Evolutionary conservation across 2,113 vertebrate species (phyloP).

Genomic region (Phalacrocorax aristotelis): DNA sequence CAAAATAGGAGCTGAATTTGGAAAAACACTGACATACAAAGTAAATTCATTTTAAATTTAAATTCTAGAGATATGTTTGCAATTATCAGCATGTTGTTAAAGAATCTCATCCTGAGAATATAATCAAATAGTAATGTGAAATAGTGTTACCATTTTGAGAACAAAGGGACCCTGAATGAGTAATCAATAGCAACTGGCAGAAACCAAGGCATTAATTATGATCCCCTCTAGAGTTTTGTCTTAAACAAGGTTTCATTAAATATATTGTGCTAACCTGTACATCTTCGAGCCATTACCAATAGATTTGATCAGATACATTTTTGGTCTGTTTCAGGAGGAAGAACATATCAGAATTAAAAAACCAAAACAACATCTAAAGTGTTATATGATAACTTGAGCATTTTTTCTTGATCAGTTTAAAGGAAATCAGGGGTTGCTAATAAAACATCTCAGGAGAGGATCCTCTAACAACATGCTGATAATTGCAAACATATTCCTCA

Average conservation of each 20-base stretch:
- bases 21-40: constrained; percentile 70
- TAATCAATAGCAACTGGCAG: constrained; percentile 84
- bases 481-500: constrained; percentile 70
- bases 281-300: constrained; percentile 71
- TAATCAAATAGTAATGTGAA: constrained; percentile 80
- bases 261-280: constrained; percentile 81
- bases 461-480: constrained; percentile 74
- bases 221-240: constrained; percentile 79
- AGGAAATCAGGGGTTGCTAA: constrained; percentile 72
- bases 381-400: constrained; percentile 25
- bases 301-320: constrained; percentile 68
- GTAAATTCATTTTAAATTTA: constrained; percentile 76
- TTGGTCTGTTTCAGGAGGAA: constrained; percentile 11
- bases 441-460: constrained; percentile 75
- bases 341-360: constrained; percentile 32
- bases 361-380: constrained; percentile 43
- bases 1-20: constrained; percentile 57
- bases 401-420: constrained; percentile 63
- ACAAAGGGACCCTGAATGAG: constrained; percentile 82
- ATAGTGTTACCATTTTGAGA: constrained; percentile 79
- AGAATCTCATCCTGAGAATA: constrained; percentile 79
- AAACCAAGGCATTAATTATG: constrained; percentile 84
- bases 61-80: constrained; percentile 73
- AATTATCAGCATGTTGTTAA: constrained; percentile 78
- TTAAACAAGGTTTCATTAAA: constrained; percentile 84